Conservation (phyloP, 2,113 vertebrate species). For the Meleagris gallopavo region DNA sequence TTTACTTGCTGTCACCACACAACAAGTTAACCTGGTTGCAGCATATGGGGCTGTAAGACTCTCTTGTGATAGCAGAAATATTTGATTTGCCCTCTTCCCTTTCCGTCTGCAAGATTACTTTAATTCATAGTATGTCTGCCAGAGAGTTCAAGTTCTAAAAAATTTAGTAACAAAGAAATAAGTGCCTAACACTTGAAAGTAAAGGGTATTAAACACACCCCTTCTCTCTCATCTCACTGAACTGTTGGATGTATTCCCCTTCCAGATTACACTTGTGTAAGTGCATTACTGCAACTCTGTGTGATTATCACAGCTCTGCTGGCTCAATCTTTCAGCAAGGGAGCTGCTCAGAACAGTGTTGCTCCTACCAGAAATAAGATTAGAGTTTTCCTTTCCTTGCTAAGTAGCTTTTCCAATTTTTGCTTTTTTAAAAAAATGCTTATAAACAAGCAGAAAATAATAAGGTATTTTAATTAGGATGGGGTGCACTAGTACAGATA, state of each 20-base stretch:
- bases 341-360: not conserved
- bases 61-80: not conserved
- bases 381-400: not conserved
- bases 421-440: not conserved
- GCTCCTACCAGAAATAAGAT: conserved; percentile 30
- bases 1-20: not conserved
- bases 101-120: not conserved
- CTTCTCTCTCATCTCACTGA: not conserved
- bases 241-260: not conserved
- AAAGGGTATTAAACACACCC: not conserved
- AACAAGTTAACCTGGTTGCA: not conserved
- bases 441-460: conserved; percentile 32
- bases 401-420: conserved; percentile 33
- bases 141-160: not conserved
- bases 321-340: conserved; percentile 20
- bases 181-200: not conserved
- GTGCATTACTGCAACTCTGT: not conserved
- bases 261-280: not conserved
- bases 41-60: not conserved
- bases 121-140: not conserved
- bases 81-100: not conserved
- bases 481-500: conserved; percentile 27
- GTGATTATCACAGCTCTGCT: not conserved
- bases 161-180: not conserved
- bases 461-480: conserved; percentile 50